Base-by-base conservation (phyloP, 2,797 vertebrate genomes). In the Pseudocheirus occidentalis region DNA sequence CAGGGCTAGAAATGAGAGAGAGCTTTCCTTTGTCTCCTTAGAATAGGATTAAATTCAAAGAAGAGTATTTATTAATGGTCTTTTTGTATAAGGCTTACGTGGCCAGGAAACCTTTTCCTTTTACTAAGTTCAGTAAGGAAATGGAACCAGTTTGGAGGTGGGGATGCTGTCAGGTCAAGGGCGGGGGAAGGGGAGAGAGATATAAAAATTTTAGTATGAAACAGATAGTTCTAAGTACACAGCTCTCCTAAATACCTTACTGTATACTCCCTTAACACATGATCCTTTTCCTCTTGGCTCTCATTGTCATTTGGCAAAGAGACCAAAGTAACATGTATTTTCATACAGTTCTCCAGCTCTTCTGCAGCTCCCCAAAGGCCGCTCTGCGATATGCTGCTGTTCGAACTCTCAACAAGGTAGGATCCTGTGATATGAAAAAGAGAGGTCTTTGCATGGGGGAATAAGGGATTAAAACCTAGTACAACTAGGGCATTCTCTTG, bases 371-470 rank as follows among this genome's bases (percentile, higher is more conserved):
- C 1, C 99, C 99, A 0, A 99, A 99, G 98, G 99, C 99, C 0
- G 99, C 99, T 0, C 98, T 99, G 89, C 98, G 99, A 46, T 99
- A 99, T 0, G 99, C 99, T 7, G 99, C 99, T 0, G 99, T 99
- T 89, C 98, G 99, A 54, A 99, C 99, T 13, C 99, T 99, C 96
- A 99, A 99, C 95, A 99, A 99, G 99, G 99, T 99, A 98, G 97
- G 98, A 94, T 62, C 62, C 2, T 12, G 0, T 0, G 27, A 13
- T 24, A 27, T 53, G 24, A 11, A 11, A n/a, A 9, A 50, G 5
- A 21, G 31, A 18, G 27, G 2, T 52, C 55, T 55, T 28, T 52
- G 55, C 66, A 6, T 58, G 2, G 4, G 12, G n/a, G 0, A 5
- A 16, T 28, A 9, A 21, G 52, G 27, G 90, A 5, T 50, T 28